Conservation (phyloP, 1,140 invertebrate genomes). For the Diprion similis region DNA sequence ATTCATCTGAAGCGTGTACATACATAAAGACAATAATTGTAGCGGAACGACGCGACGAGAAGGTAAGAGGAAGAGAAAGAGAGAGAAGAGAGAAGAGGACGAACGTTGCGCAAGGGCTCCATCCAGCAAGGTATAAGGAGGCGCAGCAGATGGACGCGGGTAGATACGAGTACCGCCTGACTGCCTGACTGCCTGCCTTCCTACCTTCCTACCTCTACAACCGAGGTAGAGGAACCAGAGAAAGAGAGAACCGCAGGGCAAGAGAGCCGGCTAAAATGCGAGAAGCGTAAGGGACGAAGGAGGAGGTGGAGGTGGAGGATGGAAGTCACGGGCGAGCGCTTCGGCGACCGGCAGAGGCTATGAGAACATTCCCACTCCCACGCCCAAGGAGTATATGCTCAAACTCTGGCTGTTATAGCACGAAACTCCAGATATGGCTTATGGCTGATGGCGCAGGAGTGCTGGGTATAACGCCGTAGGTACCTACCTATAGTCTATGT, state of each 20-base stretch:
- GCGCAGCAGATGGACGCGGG: background rate
- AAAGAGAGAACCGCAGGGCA: constrained; percentile 16
- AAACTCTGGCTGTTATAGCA: background rate
- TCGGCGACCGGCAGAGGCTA: constrained; percentile 43
- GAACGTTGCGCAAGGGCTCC: background rate
- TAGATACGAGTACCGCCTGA: background rate
- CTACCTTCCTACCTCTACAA: background rate
- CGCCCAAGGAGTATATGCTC: constrained; percentile 35
- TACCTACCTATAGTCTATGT: background rate
- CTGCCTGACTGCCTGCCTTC: background rate
- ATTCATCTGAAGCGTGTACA: too few species aligned
- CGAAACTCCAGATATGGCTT: constrained; percentile 5
- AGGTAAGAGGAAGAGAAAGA: constrained; percentile 20
- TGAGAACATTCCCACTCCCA: constrained; percentile 62
- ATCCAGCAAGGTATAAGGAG: background rate
- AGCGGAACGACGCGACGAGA: constrained; percentile 11
- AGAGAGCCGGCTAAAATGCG: constrained; percentile 15
- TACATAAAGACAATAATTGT: too few species aligned
- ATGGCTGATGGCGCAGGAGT: background rate
- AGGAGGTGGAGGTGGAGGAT: constrained; percentile 30
- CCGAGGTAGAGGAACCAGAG: background rate
- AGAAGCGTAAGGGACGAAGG: constrained; percentile 14
- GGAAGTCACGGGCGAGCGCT: constrained; percentile 40
- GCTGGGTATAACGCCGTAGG: too few species aligned
- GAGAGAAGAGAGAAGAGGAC: background rate